Evolutionary conservation across 2,888 invertebrate genomes (phyloP).

Genomic region (Nemoura dubitans): DNA sequence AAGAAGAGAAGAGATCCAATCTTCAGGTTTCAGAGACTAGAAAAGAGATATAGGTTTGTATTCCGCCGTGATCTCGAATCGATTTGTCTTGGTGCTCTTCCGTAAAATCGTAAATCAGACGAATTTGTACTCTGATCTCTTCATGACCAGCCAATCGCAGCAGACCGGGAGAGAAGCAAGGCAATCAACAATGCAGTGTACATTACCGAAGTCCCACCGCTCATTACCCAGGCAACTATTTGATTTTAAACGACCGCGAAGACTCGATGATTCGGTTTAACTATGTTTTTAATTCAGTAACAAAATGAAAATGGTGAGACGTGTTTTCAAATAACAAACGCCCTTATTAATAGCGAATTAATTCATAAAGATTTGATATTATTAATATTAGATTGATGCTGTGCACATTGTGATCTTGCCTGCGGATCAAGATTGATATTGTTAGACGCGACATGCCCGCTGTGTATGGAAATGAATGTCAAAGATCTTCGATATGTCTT

Average conservation of each 20-base stretch:
- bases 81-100: background rate
- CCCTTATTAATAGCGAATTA: background rate
- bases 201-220: too few species aligned
- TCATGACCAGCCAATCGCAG: background rate
- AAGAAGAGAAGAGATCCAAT: background rate
- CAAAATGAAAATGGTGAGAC: background rate
- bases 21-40: background rate
- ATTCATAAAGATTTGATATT: background rate
- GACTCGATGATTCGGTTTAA: too few species aligned
- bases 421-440: background rate
- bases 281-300: background rate
- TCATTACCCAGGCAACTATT: background rate
- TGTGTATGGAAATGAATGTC: background rate
- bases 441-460: background rate
- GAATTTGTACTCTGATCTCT: background rate
- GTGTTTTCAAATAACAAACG: background rate
- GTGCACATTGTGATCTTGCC: background rate
- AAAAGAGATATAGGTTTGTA: too few species aligned
- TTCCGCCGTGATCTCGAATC: background rate
- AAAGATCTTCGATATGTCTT: background rate
- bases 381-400: background rate
- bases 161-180: too few species aligned
- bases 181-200: background rate
- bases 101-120: slow-evolving; percentile 19
- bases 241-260: slow-evolving; percentile 2